phyloP scores from a whole-genome alignment of 2,113 vertebrate genomes.

The Zosterops japonicus region DNA sequence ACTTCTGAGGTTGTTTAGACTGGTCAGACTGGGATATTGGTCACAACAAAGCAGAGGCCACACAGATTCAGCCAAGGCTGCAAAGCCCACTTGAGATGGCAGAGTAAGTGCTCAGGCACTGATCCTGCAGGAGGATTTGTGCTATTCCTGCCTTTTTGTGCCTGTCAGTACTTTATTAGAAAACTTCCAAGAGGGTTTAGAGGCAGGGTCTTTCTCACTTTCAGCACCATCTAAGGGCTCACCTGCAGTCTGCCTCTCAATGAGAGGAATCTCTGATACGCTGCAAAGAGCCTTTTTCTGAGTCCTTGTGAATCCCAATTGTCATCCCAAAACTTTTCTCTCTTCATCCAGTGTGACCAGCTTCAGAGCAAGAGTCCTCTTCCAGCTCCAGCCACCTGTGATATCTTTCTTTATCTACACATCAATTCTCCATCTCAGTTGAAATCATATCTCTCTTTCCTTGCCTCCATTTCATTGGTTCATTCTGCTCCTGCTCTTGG shows the following conservation, averaged over 20 bases:
- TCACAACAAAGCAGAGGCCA: background rate
- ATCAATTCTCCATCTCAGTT: background rate
- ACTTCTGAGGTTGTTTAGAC: background rate
- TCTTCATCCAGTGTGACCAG: background rate
- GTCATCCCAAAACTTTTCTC: background rate
- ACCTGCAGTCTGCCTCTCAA: background rate
- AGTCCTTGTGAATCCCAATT: background rate
- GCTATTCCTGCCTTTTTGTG: background rate
- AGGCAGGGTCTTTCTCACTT: background rate
- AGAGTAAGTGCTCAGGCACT: background rate
- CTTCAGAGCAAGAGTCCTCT: background rate
- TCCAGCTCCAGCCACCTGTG: background rate
- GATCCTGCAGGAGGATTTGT: background rate
- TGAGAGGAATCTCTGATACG: background rate
- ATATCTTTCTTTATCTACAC: background rate
- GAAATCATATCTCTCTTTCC: background rate
- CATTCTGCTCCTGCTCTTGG: background rate
- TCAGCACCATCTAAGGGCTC: background rate
- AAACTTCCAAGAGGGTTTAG: background rate
- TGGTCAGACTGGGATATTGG: background rate
- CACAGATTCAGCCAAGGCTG: background rate
- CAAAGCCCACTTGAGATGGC: background rate
- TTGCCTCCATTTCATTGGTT: background rate
- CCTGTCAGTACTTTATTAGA: background rate
- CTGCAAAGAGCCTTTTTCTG: background rate